Conservation (phyloP, 30 jellyfish, hydroid and myxozoan genomes). For the Hydractinia symbiolongicarpus region DNA sequence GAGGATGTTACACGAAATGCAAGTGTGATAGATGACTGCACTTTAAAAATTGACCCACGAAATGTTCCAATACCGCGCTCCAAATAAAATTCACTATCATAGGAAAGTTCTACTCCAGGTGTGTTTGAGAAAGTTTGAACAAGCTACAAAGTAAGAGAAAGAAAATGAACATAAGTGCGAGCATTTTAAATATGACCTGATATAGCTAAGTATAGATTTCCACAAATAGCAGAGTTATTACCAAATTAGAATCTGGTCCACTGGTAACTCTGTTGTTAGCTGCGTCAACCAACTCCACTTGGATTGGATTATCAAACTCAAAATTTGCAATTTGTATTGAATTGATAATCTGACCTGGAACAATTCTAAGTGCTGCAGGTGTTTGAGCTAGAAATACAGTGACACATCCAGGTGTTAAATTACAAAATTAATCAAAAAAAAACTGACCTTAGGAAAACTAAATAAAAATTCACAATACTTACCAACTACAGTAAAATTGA, state of each 20-base stretch:
- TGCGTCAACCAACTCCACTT: conserved; percentile 44
- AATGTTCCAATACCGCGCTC: conserved; percentile 36
- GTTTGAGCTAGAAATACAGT: conserved; percentile 36
- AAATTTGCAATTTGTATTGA: conserved; percentile 19
- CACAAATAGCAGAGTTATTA: conserved; percentile 9
- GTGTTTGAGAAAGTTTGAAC: conserved; percentile 5
- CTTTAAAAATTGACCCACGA: conserved; percentile 29
- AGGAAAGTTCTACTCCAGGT: conserved; percentile 6
- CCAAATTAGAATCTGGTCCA: conserved; percentile 59
- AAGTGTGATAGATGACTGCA: not conserved
- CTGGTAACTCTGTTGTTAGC: conserved; percentile 52
- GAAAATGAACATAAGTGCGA: not conserved
- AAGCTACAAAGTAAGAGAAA: not conserved
- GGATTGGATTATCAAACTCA: conserved; percentile 34
- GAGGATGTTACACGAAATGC: conserved; percentile 14
- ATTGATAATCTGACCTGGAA: conserved; percentile 25
- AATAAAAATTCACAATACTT: not conserved
- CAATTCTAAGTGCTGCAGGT: conserved; percentile 36
- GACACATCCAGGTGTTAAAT: too few relatives aligned
- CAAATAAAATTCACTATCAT: conserved; percentile 14
- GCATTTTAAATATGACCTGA: not conserved
- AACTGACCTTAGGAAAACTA: too few relatives aligned
- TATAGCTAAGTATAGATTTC: not conserved
- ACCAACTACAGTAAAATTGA: conserved; percentile 18
- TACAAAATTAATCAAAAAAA: too few relatives aligned